These are phyloP conservation scores for Arrhamphus sclerolepis DNA, from an alignment of 2,797 vertebrate species.

Conservation along the genomic window DNA sequence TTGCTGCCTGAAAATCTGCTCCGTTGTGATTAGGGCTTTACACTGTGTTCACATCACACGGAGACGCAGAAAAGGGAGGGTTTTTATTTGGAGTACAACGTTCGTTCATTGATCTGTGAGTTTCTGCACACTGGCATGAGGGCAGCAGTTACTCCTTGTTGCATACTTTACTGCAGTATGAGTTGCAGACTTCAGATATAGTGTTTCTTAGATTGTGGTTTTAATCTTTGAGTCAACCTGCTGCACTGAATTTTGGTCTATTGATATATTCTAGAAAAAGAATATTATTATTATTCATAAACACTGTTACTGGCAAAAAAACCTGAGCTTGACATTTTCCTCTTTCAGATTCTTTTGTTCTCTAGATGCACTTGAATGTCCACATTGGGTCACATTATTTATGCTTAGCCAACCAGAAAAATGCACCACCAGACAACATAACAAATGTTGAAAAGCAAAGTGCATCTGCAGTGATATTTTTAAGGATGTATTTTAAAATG, in stretches of 20 bases:
- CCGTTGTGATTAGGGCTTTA: slow-evolving; percentile 39
- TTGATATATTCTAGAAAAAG: no score
- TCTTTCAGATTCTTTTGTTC: not conserved
- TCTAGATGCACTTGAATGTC: slow-evolving; percentile 30
- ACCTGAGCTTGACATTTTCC: not conserved
- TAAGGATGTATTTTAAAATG: not conserved
- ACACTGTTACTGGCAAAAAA: not conserved
- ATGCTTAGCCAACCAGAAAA: slow-evolving; percentile 19
- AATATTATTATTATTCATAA: no score
- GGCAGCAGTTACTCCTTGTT: not conserved
- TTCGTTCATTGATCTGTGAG: slow-evolving; percentile 12
- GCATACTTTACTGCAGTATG: not conserved
- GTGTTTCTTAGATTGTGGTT: no score
- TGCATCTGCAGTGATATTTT: not conserved
- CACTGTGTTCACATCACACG: slow-evolving; percentile 23
- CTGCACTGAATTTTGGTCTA: no score
- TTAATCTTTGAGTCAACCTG: no score
- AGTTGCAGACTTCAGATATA: no score
- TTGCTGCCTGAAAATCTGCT: slow-evolving; percentile 41
- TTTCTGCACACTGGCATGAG: not conserved
- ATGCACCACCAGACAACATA: slow-evolving; percentile 17
- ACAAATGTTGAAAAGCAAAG: not conserved
- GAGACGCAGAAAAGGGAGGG: slow-evolving; percentile 18
- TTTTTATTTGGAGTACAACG: slow-evolving; percentile 22
- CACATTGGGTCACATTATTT: slow-evolving; percentile 26